A percentile compares a stretch with the other conserved stretches of the same genome.
These are phyloP conservation scores for Sylvia borin DNA, from an alignment of 2,797 vertebrate genomes.

Conservation along the genomic window DNA sequence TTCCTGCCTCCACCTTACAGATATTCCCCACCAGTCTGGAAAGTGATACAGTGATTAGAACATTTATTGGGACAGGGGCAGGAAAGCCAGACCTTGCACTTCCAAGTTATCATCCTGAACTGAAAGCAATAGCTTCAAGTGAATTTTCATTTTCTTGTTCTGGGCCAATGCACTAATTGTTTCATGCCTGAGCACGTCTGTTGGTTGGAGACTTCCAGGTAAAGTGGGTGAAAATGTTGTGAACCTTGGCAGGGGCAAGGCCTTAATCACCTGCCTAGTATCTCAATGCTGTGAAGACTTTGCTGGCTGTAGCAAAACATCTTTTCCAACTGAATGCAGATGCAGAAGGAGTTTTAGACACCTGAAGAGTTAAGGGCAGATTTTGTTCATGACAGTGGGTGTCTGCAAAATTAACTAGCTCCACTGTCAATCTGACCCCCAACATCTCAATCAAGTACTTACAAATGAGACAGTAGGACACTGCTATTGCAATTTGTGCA, in stretches of 20 bases:
- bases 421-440: background rate
- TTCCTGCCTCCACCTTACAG: background rate
- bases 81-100: background rate
- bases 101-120: background rate
- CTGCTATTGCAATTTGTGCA: background rate
- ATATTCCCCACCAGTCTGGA: background rate
- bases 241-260: background rate
- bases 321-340: background rate
- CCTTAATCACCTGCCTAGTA: background rate
- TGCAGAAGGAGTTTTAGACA: background rate
- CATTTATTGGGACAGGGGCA: background rate
- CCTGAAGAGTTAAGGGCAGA: background rate
- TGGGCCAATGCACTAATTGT: background rate
- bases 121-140: background rate
- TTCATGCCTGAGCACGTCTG: background rate
- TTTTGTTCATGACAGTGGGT: background rate
- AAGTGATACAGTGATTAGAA: background rate
- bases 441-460: background rate
- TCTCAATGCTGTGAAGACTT: background rate
- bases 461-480: background rate
- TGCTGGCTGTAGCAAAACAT: background rate
- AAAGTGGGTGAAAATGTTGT: background rate
- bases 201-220: background rate
- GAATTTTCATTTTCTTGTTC: background rate
- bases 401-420: slow-evolving; percentile 1